A percentile compares a stretch with the other conserved stretches of the same genome.
Evolutionary conservation across 2,113 vertebrate genomes (phyloP).

Genomic region (Megaceryle torquata): DNA sequence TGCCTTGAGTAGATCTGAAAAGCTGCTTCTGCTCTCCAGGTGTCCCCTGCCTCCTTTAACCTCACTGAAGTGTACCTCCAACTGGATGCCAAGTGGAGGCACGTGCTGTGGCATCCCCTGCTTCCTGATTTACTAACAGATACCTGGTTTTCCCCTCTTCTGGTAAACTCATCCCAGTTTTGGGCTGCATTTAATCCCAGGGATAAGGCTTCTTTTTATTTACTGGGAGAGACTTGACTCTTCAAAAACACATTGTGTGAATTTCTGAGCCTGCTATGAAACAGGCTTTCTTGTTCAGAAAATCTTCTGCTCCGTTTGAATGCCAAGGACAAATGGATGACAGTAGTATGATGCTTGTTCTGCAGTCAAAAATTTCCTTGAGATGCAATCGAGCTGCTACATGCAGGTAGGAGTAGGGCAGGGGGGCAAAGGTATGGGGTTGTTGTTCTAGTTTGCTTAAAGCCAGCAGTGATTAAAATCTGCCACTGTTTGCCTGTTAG

Average conservation of each 20-base stretch:
- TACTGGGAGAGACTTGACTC: background rate
- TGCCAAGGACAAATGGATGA: background rate
- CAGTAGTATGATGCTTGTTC: background rate
- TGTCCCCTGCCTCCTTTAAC: background rate
- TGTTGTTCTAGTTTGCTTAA: background rate
- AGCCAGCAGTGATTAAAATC: background rate
- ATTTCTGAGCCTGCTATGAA: background rate
- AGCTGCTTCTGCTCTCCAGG: background rate
- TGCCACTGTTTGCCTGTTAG: background rate
- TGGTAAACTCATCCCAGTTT: background rate
- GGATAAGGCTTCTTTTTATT: background rate
- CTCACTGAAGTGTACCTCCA: background rate
- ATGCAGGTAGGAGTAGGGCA: background rate
- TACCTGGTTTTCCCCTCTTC: background rate
- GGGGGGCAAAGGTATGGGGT: background rate
- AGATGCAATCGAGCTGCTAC: background rate
- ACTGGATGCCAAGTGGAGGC: background rate
- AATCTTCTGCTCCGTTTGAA: background rate
- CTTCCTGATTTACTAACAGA: background rate
- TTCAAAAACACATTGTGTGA: background rate
- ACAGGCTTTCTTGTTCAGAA: background rate
- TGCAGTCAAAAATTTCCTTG: background rate
- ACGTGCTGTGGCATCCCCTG: fast-evolving
- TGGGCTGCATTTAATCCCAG: background rate
- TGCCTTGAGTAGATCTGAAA: background rate